Evolutionary conservation across 2,797 vertebrate species (phyloP), one percentile per base, ranked within the genome.

Genomic region (Sphenopsis melanotis): DNA sequence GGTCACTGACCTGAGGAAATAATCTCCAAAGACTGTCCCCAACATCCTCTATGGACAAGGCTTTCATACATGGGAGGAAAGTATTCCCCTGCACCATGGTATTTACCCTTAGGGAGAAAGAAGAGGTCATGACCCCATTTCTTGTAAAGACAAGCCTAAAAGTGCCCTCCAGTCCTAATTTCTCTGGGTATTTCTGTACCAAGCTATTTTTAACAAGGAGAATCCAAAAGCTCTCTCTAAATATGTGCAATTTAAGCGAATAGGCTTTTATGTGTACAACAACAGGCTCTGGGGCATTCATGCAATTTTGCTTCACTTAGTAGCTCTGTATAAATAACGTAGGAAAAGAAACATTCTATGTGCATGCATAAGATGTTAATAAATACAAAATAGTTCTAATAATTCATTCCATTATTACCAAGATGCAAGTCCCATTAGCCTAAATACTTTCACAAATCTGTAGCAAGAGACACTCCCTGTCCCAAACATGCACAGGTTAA

Each of bases 201-300:
- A 72, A 75, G 39, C 55, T 95, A 83, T 76, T 95, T 95, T 94
- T 78, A 89, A 78, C 36, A 39, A 65, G 76, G 65, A 91, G 70
- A 94, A 92, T 87, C 89, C 91, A 94, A 86, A 92, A 88, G 55
- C 36, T 46, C 21, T 83, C 65, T 83, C 72, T 66, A 89, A 93
- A 81, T 71, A 87, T 6, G 12, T 83, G 61, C 76, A 80, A 74
- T 84, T 87, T 65, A 92, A 91, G 84, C 86, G 75, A 95, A 88
- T 55, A 81, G 75, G 82, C 87, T 95, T 92, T 92, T 89, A 52
- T 91, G 76, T 59, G 50, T 61, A 83, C 57, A 80, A 53, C 74
- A 87, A 68, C 57, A 59, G 89, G 92, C 92, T 96, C 82, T 76
- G 84, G 82, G 89, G 84, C 79, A 89, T 93, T 91, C 79, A 41